Percentiles rank a stretch among this genome's conserved stretches.
These are phyloP conservation scores for Parambassis ranga DNA, from an alignment of 2,797 vertebrate species.

Conservation along the genomic window DNA sequence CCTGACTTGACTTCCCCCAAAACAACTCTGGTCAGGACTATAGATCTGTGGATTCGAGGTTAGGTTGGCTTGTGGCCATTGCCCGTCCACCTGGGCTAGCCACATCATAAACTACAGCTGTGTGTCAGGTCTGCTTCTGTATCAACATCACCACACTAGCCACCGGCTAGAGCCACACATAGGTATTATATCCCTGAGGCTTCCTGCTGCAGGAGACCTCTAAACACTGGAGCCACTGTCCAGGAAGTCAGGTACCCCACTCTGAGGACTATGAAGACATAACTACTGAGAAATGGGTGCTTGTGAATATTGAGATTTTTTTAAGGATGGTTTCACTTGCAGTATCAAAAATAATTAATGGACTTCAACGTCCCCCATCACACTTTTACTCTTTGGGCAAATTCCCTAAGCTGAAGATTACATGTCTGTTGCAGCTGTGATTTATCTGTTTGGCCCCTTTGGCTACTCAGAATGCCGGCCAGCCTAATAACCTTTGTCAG, in stretches of 20 bases:
- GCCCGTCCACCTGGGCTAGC: constrained; percentile 74
- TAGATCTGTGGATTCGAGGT: constrained; percentile 81
- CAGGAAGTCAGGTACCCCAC: constrained; percentile 52
- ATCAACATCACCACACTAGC: constrained; percentile 72
- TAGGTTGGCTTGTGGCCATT: constrained; percentile 72
- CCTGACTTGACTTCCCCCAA: constrained; percentile 31
- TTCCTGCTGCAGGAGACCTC: constrained; percentile 58
- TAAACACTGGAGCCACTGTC: constrained; percentile 63
- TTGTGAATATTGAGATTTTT: background rate
- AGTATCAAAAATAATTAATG: constrained; percentile 29
- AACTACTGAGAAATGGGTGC: background rate
- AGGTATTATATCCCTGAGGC: constrained; percentile 70
- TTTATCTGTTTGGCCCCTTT: constrained; percentile 58
- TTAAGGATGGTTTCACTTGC: constrained; percentile 22
- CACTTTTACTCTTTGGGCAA: constrained; percentile 13
- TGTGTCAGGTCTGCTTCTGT: constrained; percentile 66
- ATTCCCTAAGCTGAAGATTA: constrained; percentile 47
- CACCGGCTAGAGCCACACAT: constrained; percentile 64
- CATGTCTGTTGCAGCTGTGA: constrained; percentile 54
- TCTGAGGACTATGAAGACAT: constrained; percentile 19
- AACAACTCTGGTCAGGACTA: constrained; percentile 65
- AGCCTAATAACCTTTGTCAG: constrained; percentile 80
- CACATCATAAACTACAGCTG: constrained; percentile 82
- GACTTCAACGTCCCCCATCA: constrained; percentile 1
- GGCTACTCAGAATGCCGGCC: constrained; percentile 44